Evolutionary conservation across 2,888 invertebrate genomes (phyloP), one percentile per base, ranked within the genome.

Genomic region (Zeuzera pyrina): DNA sequence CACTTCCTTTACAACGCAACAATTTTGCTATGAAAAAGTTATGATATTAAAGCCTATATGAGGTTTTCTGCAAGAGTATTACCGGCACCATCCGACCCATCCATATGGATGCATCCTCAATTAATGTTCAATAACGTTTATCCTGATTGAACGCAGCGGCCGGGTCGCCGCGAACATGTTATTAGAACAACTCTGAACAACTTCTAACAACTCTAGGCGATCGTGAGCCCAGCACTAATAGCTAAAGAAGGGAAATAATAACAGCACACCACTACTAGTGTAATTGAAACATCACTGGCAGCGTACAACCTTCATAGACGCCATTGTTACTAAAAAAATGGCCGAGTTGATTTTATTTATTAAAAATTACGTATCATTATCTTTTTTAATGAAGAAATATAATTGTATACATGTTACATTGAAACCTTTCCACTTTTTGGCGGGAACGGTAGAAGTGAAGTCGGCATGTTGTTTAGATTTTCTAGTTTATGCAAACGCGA

Each of bases 101-200:
- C 46, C 50, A 54, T 57, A 55, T 55, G 50, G 45, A 52, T 59
- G 42, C 47, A 57, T 59, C 57, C 52, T 56, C 58, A 60, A 62
- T 62, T 53, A 61, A 57, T 52, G 52, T 48, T 48, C 47, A 47
- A 47, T 55, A 48, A 45, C 49, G 49, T 52, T 60, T 60, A 59
- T 46, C 52, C 52, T 55, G 55, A 57, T 57, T 56, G 55, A 46
- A 43, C 33, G 34, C 37, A 36, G 35, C 33, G 49, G 37, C 30
- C 31, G 30, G 16, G 33, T 14, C 36, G 36, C 12, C 15, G 28
- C 28, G 11, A 37, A 28, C 35, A 28, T 44, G 40, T 47, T 43
- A 47, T 45, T 45, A 45, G 29, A 32, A 24, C 16, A 24, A 25
- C 12, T 12, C 12, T 25, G 11, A 25, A 13, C 25, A 15, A n/a